These are phyloP conservation scores for Epirrhoe tristata DNA, from an alignment of 2,888 invertebrate genomes.

Conservation along the genomic window DNA sequence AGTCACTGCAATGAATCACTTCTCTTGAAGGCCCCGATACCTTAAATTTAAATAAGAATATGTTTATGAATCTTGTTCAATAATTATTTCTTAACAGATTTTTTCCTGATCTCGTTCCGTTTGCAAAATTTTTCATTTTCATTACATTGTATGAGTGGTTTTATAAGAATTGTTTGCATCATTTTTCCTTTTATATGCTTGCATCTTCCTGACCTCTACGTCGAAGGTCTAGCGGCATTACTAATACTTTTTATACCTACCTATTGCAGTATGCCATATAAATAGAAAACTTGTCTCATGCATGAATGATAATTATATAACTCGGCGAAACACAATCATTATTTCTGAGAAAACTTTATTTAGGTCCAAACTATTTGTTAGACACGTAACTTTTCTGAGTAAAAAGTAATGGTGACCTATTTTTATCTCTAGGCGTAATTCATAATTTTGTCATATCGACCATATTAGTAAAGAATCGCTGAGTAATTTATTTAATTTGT, in stretches of 20 bases:
- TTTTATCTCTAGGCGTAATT: neutral
- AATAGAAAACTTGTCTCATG: slow-evolving; percentile 27
- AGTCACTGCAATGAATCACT: slow-evolving; percentile 26
- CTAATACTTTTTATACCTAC: slow-evolving; percentile 1
- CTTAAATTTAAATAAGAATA: neutral
- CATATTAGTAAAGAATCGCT: too few relatives aligned
- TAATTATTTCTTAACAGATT: too few relatives aligned
- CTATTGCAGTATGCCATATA: slow-evolving; percentile 16
- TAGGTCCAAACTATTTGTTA: neutral
- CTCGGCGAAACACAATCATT: neutral
- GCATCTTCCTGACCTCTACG: slow-evolving; percentile 6
- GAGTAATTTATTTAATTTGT: neutral
- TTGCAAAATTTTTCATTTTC: too few relatives aligned
- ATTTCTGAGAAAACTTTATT: slow-evolving; percentile 14
- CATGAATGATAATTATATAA: slow-evolving; percentile 2
- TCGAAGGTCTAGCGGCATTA: slow-evolving; percentile 8
- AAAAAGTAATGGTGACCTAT: slow-evolving; percentile 10
- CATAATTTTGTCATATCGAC: neutral
- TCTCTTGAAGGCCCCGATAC: slow-evolving; percentile 17
- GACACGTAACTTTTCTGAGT: neutral
- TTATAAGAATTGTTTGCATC: neutral
- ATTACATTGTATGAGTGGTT: neutral
- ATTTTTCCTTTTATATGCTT: slow-evolving; percentile 12
- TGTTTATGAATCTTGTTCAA: neutral
- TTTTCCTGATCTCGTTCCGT: neutral